Percentiles rank a stretch among this genome's conserved stretches.
Evolutionary conservation across 2,113 vertebrate genomes (phyloP).

Genomic region (Hypomesus transpacificus): DNA sequence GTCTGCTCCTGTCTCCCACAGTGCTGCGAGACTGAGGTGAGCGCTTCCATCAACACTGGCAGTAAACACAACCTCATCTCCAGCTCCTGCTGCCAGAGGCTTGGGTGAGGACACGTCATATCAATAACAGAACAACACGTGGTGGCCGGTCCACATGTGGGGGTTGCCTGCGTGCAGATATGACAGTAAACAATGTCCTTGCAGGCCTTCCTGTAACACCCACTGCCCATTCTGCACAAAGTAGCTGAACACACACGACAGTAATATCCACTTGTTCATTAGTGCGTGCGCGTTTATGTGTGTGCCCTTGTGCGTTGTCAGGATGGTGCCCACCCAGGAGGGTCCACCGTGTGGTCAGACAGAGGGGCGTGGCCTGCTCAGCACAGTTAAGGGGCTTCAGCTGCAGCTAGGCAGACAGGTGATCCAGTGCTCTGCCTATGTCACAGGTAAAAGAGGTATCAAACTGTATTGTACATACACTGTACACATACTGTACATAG

Average conservation of each 20-base stretch:
- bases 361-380: conserved; percentile 37
- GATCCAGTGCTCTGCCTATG: conserved; percentile 77
- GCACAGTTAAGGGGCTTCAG: conserved; percentile 73
- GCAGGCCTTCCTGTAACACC: too few species aligned
- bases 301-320: conserved; percentile 24
- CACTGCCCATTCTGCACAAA: too few species aligned
- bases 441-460: conserved; percentile 77
- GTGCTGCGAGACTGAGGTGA: conserved; percentile 80
- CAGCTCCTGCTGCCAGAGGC: conserved; percentile 76
- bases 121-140: not conserved
- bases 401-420: conserved; percentile 80
- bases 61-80: conserved; percentile 84
- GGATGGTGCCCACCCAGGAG: conserved; percentile 59
- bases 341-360: conserved; percentile 47
- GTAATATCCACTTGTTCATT: not conserved
- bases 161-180: too few species aligned
- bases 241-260: not conserved
- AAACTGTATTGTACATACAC: not conserved
- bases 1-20: conserved; percentile 48
- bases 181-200: too few species aligned
- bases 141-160: too few species aligned
- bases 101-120: conserved; percentile 75
- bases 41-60: conserved; percentile 82
- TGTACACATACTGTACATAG: too few species aligned
- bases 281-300: conserved; percentile 7